Base-by-base conservation (phyloP, 2,113 vertebrate genomes). In the Grantiella picta region DNA sequence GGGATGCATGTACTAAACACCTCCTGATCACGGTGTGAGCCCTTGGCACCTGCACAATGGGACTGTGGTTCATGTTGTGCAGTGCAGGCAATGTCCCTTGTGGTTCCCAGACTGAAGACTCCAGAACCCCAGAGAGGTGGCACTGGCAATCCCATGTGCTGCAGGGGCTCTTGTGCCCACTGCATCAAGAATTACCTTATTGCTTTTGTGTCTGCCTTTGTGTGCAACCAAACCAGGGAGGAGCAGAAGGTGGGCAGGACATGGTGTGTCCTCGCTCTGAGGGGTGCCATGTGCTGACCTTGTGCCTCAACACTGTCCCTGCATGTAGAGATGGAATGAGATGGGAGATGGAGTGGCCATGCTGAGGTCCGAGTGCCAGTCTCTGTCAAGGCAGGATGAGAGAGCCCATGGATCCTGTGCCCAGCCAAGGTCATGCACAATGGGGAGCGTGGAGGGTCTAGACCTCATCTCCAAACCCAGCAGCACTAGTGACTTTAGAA, bases 391-490 rank as follows among this genome's bases (percentile, higher is more conserved):
- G 56, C 33, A 65, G 49, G 71, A 38, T 18, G 25, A 27, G 44
- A 63, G 38, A 77, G 20, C 42, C 40, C 28, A 4, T 3, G 29
- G n/a, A 12, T 23, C n/a, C 42, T 23, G 12, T 19, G 29, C 31
- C 13, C 66, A 44, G 33, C 11, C 27, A 36, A 27, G 45, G 14
- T 14, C 28, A 10, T 5, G 19, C 17, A 28, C 35, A n/a, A 2
- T 4, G 16, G 31, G 24, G 14, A 70, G 18, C 1, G 0, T 8
- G 14, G 33, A 10, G 42, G 25, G 3, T 56, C 31, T 5, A 12
- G 31, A 50, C 17, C 44, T 77, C 31, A 23, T 15, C 33, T 78
- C 69, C 82, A 57, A 87, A 65, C 7, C 3, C 7, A 25, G 15
- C 42, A 35, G 23, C 40, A 33, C 31, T 12, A 11, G 28, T 17